These are phyloP conservation scores for Megaceryle torquata DNA, from an alignment of 2,113 vertebrate genomes.

Conservation along the genomic window DNA sequence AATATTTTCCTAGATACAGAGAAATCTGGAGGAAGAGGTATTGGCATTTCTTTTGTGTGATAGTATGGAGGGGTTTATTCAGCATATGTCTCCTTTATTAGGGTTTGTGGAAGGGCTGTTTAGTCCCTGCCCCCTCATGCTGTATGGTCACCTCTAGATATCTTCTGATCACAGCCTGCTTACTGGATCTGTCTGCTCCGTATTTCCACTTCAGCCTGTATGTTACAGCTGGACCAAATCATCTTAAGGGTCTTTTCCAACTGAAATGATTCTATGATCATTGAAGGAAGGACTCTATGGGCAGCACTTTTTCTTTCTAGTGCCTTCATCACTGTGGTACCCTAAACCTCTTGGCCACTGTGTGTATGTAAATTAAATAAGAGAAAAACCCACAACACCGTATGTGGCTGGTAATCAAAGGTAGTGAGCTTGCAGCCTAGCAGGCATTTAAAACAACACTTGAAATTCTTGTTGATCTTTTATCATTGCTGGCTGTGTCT, in stretches of 20 bases:
- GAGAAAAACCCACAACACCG: background rate
- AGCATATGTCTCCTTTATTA: background rate
- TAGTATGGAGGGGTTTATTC: background rate
- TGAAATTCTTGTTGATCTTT: constrained; percentile 44
- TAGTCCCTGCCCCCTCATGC: background rate
- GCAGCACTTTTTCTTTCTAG: background rate
- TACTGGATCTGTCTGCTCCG: background rate
- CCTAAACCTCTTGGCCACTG: background rate
- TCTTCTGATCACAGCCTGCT: background rate
- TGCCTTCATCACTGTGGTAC: background rate
- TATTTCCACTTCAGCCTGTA: background rate
- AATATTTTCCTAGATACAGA: background rate
- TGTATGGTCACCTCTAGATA: background rate
- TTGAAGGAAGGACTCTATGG: background rate
- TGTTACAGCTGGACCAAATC: background rate
- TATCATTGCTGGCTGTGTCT: constrained; percentile 29
- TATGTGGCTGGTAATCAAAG: constrained; percentile 11
- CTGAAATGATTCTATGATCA: background rate
- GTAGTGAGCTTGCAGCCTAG: background rate
- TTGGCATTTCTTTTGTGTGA: background rate
- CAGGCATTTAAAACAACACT: constrained; percentile 27
- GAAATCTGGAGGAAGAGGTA: background rate
- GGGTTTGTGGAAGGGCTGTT: background rate
- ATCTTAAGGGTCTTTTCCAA: background rate
- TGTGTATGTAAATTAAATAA: background rate